Conservation (phyloP, 1,140 invertebrate genomes). For the Zaprionus gabonicus region DNA sequence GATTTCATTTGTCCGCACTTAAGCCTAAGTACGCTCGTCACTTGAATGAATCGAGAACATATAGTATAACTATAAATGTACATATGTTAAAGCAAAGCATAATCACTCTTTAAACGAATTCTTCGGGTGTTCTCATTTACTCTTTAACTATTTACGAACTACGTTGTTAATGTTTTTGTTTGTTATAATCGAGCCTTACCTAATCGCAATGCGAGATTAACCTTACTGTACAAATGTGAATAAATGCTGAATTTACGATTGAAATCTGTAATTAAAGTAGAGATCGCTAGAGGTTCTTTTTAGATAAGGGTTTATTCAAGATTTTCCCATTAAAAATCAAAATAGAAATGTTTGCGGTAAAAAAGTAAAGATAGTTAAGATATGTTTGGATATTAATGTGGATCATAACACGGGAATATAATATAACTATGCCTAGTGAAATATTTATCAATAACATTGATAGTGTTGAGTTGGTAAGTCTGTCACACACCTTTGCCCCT, state of each 20-base stretch:
- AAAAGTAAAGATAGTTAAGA: too few relatives aligned
- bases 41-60: not conserved
- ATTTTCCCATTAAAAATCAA: too few relatives aligned
- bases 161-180: not conserved
- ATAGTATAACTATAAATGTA: conserved; percentile 1
- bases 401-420: too few relatives aligned
- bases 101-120: too few relatives aligned
- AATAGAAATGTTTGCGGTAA: too few relatives aligned
- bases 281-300: not conserved
- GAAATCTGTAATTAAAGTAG: not conserved
- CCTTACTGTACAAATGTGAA: conserved; percentile 4
- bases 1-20: not conserved
- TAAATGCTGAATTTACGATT: not conserved
- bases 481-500: too few relatives aligned
- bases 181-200: not conserved
- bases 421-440: too few relatives aligned
- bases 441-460: too few relatives aligned
- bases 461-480: too few relatives aligned
- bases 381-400: too few relatives aligned
- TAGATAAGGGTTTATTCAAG: too few relatives aligned
- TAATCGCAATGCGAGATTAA: not conserved
- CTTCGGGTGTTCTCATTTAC: not conserved
- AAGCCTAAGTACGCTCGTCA: not conserved
- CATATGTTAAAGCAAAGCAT: not conserved
- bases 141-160: not conserved